These are phyloP conservation scores for Zosterops pallidus DNA, from an alignment of 2,113 vertebrate genomes.

Conservation along the genomic window DNA sequence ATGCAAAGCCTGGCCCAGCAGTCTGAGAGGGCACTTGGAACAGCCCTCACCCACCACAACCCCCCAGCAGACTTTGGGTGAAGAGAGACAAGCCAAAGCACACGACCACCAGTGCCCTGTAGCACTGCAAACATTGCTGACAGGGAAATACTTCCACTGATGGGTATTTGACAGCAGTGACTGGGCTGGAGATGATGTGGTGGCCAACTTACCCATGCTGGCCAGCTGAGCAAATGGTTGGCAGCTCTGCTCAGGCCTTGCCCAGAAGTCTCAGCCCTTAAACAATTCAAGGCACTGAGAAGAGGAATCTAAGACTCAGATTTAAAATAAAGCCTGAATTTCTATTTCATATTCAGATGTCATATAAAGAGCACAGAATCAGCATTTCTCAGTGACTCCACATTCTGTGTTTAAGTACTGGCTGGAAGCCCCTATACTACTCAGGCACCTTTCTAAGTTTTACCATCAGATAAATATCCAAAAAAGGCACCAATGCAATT, in stretches of 20 bases:
- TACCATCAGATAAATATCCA: neutral
- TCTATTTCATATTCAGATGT: neutral
- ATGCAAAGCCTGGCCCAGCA: neutral
- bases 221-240: neutral
- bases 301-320: neutral
- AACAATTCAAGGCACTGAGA: neutral
- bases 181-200: neutral
- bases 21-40: fast-evolving
- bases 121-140: neutral
- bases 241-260: neutral
- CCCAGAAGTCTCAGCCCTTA: neutral
- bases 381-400: neutral
- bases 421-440: neutral
- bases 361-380: neutral
- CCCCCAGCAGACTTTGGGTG: neutral
- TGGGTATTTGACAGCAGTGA: neutral
- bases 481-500: neutral
- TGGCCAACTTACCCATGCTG: neutral
- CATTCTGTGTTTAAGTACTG: neutral
- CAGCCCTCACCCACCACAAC: neutral
- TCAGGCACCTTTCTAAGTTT: neutral
- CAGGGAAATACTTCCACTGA: neutral
- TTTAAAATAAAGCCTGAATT: neutral
- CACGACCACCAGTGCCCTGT: neutral
- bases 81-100: neutral